phyloP scores from a whole-genome alignment of 2,888 invertebrate species.

The Oxytorus armatus region DNA sequence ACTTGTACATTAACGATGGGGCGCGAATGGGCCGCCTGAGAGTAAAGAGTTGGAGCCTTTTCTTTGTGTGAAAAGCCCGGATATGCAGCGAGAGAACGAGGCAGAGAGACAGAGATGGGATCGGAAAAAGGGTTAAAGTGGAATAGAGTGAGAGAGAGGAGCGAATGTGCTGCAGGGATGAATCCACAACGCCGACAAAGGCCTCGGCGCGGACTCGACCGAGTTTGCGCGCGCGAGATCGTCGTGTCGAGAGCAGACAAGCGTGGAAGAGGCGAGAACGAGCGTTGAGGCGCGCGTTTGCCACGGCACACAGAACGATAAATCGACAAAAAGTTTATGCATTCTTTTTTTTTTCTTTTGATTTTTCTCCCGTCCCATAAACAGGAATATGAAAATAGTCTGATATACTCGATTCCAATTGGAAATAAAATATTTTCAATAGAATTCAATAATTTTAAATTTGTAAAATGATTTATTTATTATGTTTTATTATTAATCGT shows the following conservation, averaged over 20 bases:
- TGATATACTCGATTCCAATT: too few species aligned
- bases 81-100: slow-evolving; percentile 42
- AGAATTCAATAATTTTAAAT: too few species aligned
- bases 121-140: slow-evolving; percentile 61
- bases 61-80: slow-evolving; percentile 47
- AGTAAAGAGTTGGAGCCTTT: slow-evolving; percentile 26
- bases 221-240: slow-evolving; percentile 18
- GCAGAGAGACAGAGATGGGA: slow-evolving; percentile 29
- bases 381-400: background rate
- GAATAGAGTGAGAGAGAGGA: slow-evolving; percentile 53
- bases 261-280: slow-evolving; percentile 42
- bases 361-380: background rate
- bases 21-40: slow-evolving; percentile 30
- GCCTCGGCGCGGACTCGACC: background rate
- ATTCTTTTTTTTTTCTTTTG: background rate
- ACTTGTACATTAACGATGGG: slow-evolving; percentile 44
- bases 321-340: slow-evolving; percentile 24
- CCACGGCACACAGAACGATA: slow-evolving; percentile 38
- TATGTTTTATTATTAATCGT: too few species aligned
- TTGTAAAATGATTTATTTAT: too few species aligned
- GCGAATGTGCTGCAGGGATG: slow-evolving; percentile 60
- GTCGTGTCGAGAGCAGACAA: slow-evolving; percentile 21
- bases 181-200: slow-evolving; percentile 58
- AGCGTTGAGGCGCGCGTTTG: slow-evolving; percentile 49
- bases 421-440: too few species aligned